These are phyloP conservation scores for Malurus leucopterus DNA, from an alignment of 2,797 vertebrate genomes.

Conservation along the genomic window DNA sequence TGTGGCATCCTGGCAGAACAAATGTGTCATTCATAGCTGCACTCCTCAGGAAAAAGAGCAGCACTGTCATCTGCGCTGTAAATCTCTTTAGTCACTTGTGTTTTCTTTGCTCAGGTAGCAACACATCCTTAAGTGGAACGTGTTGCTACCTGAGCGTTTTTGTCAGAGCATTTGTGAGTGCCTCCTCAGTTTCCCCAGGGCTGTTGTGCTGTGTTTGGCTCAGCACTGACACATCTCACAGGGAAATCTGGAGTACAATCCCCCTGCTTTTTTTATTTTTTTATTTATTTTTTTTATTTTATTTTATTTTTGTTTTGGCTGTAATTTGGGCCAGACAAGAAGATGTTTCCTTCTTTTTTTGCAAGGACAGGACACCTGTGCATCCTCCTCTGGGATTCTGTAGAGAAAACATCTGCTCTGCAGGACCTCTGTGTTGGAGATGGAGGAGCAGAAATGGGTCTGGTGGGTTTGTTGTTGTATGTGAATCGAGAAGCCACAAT, in stretches of 20 bases:
- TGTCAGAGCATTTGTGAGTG: not conserved
- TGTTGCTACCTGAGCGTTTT: not conserved
- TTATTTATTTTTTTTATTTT: too few relatives aligned
- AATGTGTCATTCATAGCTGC: not conserved
- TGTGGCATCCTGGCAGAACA: not conserved
- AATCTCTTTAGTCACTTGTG: not conserved
- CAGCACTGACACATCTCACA: not conserved
- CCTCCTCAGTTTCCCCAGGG: not conserved
- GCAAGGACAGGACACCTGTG: not conserved
- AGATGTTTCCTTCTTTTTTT: not conserved
- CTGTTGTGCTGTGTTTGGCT: not conserved
- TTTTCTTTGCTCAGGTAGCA: not conserved
- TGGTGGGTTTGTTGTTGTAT: not conserved
- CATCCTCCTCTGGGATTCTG: not conserved
- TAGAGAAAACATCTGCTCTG: not conserved
- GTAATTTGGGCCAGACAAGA: not conserved
- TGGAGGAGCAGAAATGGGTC: not conserved
- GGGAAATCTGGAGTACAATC: not conserved
- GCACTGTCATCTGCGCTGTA: not conserved
- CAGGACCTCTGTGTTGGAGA: not conserved
- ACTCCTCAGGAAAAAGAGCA: not conserved
- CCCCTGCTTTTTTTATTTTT: too few relatives aligned
- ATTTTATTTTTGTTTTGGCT: not conserved
- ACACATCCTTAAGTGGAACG: accelerated
- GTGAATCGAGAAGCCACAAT: not conserved